Conservation (phyloP, 2,888 invertebrate genomes). For the Anagyrus pseudococci region DNA sequence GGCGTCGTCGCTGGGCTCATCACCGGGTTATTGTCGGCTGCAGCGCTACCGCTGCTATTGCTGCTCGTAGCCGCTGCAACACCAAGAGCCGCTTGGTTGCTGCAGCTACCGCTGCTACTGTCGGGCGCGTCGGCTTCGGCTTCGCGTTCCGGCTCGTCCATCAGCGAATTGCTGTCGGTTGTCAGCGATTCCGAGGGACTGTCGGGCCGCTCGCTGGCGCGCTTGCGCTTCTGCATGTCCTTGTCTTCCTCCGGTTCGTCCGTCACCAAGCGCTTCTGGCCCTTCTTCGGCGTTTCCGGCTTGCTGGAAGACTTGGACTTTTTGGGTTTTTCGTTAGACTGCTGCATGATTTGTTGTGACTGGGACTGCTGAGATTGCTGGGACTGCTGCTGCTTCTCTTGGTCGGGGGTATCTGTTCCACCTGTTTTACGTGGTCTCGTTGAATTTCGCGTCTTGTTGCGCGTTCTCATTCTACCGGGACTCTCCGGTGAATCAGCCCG, state of each 20-base stretch:
- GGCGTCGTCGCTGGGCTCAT: slow-evolving; percentile 47
- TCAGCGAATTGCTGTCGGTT: slow-evolving; percentile 83
- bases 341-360: slow-evolving; percentile 39
- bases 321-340: slow-evolving; percentile 62
- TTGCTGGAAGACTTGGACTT: slow-evolving; percentile 56
- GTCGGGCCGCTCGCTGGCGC: slow-evolving; percentile 66
- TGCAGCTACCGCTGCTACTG: slow-evolving; percentile 45
- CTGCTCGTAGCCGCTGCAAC: slow-evolving; percentile 7
- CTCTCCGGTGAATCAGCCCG: slow-evolving; percentile 74
- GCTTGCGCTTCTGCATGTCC: slow-evolving; percentile 68
- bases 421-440: slow-evolving; percentile 68
- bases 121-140: slow-evolving; percentile 52
- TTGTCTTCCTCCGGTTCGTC: slow-evolving; percentile 67
- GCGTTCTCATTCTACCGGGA: slow-evolving; percentile 88
- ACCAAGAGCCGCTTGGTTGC: slow-evolving; percentile 38
- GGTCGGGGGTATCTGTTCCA: slow-evolving; percentile 67
- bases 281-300: slow-evolving; percentile 61
- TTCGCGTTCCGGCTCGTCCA: slow-evolving; percentile 69
- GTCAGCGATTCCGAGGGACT: slow-evolving; percentile 86
- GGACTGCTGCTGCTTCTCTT: slow-evolving; percentile 57
- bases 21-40: slow-evolving; percentile 43
- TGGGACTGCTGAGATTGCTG: slow-evolving; percentile 43
- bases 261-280: slow-evolving; percentile 68
- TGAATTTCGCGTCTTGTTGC: slow-evolving; percentile 68
- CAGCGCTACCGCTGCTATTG: slow-evolving; percentile 30